Percentiles rank a stretch among this genome's conserved stretches.
Evolutionary conservation across 1,140 invertebrate species (phyloP).

Genomic region (Atta cephalotes): DNA sequence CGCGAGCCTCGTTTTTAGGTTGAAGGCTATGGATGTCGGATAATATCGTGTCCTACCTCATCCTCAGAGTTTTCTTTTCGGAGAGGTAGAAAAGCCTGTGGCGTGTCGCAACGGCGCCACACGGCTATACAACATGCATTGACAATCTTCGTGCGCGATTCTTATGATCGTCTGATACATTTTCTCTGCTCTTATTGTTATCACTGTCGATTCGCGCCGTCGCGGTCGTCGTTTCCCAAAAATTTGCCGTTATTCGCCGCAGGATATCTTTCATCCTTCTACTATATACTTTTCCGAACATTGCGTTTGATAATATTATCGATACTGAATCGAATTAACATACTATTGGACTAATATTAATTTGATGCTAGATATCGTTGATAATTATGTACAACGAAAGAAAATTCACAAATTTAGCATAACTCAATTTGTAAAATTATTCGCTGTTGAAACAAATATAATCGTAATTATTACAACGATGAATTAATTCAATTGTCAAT

Average conservation of each 20-base stretch:
- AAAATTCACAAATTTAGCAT: neutral
- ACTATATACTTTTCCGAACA: neutral
- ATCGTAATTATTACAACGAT: neutral
- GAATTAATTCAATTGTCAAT: too few species aligned
- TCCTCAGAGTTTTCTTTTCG: neutral
- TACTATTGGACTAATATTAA: neutral
- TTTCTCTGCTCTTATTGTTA: constrained; percentile 54
- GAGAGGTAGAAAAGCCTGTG: constrained; percentile 25
- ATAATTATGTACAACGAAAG: too few species aligned
- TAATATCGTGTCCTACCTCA: constrained; percentile 44
- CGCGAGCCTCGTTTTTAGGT: constrained; percentile 37
- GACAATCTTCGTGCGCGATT: constrained; percentile 44
- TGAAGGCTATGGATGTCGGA: constrained; percentile 7
- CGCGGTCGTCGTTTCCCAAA: neutral
- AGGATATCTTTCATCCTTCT: neutral
- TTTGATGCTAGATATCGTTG: neutral
- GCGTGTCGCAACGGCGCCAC: constrained; percentile 65
- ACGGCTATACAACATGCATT: constrained; percentile 32
- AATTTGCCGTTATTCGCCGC: constrained; percentile 20
- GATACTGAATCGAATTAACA: neutral
- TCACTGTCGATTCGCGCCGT: constrained; percentile 43
- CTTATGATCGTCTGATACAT: constrained; percentile 42
- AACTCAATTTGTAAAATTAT: neutral
- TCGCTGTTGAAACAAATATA: neutral
- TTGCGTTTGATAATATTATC: neutral